Conservation (phyloP, 2,888 invertebrate genomes). For the Tenthredo livida region DNA sequence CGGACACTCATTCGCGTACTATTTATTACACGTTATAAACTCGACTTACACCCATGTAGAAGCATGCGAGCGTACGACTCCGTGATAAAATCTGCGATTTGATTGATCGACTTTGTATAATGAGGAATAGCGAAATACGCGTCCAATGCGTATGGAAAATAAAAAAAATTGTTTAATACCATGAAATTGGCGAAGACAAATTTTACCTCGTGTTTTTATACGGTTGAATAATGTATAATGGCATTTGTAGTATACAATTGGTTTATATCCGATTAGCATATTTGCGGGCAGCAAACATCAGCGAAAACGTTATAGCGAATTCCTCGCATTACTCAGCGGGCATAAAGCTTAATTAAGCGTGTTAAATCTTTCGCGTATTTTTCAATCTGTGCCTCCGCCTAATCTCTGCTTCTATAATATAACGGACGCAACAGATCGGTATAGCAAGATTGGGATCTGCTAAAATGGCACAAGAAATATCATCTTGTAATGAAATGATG, state of each 20-base stretch:
- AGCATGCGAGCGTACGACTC: not conserved
- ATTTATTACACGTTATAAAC: not conserved
- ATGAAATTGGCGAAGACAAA: not conserved
- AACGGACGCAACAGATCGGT: not conserved
- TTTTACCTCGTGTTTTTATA: not conserved
- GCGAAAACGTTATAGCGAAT: conserved; percentile 17
- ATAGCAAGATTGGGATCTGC: not conserved
- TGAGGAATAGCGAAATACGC: no score
- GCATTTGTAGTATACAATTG: not conserved
- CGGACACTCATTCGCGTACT: not conserved
- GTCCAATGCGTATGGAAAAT: not conserved
- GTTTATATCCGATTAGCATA: conserved; percentile 32
- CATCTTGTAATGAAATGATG: not conserved
- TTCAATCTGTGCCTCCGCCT: conserved; percentile 2
- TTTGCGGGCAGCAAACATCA: conserved; percentile 23
- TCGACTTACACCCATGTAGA: not conserved
- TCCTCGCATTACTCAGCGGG: not conserved
- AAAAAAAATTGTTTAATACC: not conserved
- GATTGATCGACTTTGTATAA: no score
- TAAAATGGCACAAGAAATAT: not conserved
- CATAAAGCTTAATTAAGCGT: conserved; percentile 35
- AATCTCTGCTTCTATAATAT: not conserved
- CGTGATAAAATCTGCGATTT: not conserved
- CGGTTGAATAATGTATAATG: not conserved
- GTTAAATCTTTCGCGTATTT: conserved; percentile 21